These are phyloP conservation scores for Luscinia megarhynchos DNA, from an alignment of 2,797 vertebrate species.

Conservation along the genomic window DNA sequence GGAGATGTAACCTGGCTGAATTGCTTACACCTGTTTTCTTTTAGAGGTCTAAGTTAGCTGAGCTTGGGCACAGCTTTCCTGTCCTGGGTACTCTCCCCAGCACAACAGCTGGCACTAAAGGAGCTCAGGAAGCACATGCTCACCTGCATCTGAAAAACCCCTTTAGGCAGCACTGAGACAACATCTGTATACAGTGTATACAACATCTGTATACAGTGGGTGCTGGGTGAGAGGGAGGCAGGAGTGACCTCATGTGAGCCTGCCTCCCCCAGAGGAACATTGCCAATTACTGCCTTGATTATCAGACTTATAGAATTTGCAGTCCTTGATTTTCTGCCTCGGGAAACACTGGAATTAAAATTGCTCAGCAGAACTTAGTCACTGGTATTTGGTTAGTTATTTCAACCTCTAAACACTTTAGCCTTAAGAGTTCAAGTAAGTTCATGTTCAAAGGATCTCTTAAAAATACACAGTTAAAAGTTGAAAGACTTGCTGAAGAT, in stretches of 20 bases:
- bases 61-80: not conserved
- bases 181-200: not conserved
- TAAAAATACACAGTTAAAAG: slow-evolving; percentile 49
- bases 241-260: slow-evolving; percentile 8
- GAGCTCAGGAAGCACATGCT: not conserved
- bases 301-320: slow-evolving; percentile 32
- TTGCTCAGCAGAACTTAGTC: slow-evolving; percentile 41
- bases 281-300: slow-evolving; percentile 47
- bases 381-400: slow-evolving; percentile 30
- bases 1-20: not conserved
- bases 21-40: not conserved
- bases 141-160: not conserved
- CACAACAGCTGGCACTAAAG: not conserved
- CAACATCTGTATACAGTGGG: not conserved
- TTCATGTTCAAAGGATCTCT: slow-evolving; percentile 63
- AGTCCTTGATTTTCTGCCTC: slow-evolving; percentile 52
- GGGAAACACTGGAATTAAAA: slow-evolving; percentile 63
- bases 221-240: not conserved
- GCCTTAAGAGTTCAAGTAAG: slow-evolving; percentile 59
- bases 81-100: not conserved
- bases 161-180: not conserved
- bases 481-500: slow-evolving; percentile 48
- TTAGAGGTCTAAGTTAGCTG: not conserved
- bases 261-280: slow-evolving; percentile 4
- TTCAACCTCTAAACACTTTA: slow-evolving; percentile 57